phyloP scores from a whole-genome alignment of 2,888 invertebrate genomes.

The Ochropleura plecta region DNA sequence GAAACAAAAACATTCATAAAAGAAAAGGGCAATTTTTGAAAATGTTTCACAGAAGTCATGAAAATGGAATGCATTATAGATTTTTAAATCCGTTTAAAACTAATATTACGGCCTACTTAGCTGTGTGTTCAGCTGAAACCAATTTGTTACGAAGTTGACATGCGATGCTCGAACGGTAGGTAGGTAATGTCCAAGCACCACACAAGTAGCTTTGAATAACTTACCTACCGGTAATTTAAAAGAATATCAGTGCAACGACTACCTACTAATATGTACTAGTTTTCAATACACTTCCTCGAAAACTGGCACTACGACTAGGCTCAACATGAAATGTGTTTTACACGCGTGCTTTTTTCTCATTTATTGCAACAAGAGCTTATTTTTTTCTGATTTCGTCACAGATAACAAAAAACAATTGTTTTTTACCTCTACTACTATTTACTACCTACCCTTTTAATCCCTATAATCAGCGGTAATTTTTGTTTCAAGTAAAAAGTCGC shows the following conservation, averaged over 20 bases:
- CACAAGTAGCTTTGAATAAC: conserved; percentile 44
- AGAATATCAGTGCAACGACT: conserved; percentile 36
- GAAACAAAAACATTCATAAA: conserved; percentile 5
- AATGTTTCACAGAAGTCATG: conserved; percentile 32
- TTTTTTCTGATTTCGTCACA: too few relatives aligned
- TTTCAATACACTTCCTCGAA: too few relatives aligned
- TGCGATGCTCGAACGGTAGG: conserved; percentile 42
- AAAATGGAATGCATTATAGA: conserved; percentile 23
- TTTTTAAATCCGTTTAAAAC: conserved; percentile 43
- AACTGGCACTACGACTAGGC: too few relatives aligned
- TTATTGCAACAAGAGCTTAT: too few relatives aligned
- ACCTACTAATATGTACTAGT: neutral
- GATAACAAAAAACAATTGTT: too few relatives aligned
- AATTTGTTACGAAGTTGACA: conserved; percentile 58
- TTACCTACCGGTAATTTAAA: conserved; percentile 35
- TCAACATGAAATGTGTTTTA: too few relatives aligned
- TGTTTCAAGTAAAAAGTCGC: too few relatives aligned
- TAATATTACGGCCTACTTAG: conserved; percentile 39
- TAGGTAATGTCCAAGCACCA: conserved; percentile 14
- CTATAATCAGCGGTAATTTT: too few relatives aligned
- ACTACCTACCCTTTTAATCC: too few relatives aligned
- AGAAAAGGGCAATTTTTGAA: neutral
- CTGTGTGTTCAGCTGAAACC: conserved; percentile 56
- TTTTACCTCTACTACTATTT: too few relatives aligned
- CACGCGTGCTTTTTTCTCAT: too few relatives aligned